phyloP scores from a whole-genome alignment of 2,888 invertebrate species.

The Pantelozetes paolii region DNA sequence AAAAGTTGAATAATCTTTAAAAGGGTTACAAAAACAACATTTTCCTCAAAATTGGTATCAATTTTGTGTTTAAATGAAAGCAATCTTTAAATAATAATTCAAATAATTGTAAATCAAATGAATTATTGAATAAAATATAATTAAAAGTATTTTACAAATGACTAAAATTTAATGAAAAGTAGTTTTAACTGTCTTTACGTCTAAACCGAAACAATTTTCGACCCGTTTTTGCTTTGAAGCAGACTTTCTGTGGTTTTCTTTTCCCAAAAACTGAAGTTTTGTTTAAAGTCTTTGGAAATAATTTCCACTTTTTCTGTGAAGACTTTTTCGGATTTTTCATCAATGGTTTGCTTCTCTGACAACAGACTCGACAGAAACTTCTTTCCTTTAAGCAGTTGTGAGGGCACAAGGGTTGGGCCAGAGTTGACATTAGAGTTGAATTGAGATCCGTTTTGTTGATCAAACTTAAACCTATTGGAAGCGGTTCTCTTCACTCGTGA shows the following conservation, averaged over 20 bases:
- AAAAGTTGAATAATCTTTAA: conserved; percentile 6
- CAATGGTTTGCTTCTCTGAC: conserved; percentile 12
- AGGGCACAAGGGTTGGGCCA: not conserved
- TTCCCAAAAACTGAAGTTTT: conserved; percentile 18
- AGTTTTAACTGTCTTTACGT: not conserved
- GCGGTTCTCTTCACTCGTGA: not conserved
- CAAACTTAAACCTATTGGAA: conserved; percentile 26
- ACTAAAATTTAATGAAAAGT: not conserved
- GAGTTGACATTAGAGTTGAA: not conserved
- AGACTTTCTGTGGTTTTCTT: conserved; percentile 12
- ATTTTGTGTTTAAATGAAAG: not conserved
- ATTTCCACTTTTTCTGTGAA: conserved; percentile 28
- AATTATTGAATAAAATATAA: too few relatives aligned
- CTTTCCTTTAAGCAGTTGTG: conserved; percentile 18
- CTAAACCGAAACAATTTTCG: conserved; percentile 9
- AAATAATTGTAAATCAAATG: not conserved
- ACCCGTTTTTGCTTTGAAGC: not conserved
- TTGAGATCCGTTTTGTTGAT: not conserved
- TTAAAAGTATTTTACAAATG: too few relatives aligned
- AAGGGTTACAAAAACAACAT: conserved; percentile 1
- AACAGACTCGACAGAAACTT: conserved; percentile 12
- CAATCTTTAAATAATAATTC: not conserved
- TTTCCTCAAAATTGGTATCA: not conserved
- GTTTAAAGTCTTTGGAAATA: conserved; percentile 14
- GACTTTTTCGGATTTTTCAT: conserved; percentile 17